These are phyloP conservation scores for Neosilurus mollespiculum DNA, from an alignment of 2,797 vertebrate genomes.

Conservation along the genomic window DNA sequence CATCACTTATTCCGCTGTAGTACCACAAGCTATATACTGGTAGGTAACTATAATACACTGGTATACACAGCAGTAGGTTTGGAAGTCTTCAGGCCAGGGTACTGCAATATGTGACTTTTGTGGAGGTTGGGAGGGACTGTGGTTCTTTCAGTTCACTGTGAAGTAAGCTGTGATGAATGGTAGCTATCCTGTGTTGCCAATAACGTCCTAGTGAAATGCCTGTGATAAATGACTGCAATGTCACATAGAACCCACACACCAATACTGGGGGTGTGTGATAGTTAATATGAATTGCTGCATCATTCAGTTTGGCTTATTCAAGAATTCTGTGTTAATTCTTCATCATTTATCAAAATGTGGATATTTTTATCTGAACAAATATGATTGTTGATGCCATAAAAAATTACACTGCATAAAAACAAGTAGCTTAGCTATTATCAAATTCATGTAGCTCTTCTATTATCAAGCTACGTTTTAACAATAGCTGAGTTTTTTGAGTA, in stretches of 20 bases:
- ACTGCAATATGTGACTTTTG: conserved; percentile 33
- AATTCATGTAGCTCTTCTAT: no score
- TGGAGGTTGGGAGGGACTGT: conserved; percentile 35
- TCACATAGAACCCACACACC: conserved; percentile 45
- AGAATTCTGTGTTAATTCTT: neutral
- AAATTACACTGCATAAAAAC: neutral
- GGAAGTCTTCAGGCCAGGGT: conserved; percentile 3
- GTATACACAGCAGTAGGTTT: neutral
- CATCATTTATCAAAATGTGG: neutral
- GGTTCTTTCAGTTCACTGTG: conserved; percentile 65
- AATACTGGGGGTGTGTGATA: conserved; percentile 58
- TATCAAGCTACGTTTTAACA: neutral
- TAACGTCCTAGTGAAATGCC: conserved; percentile 46
- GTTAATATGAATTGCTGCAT: conserved; percentile 70
- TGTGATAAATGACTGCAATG: conserved; percentile 60
- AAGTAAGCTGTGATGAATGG: conserved; percentile 68
- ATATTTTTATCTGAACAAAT: neutral
- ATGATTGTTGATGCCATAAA: neutral
- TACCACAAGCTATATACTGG: neutral
- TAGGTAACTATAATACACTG: neutral
- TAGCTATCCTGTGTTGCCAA: conserved; percentile 61
- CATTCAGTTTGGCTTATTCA: neutral
- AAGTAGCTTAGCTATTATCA: no score
- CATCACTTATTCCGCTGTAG: neutral
- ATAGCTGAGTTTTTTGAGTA: neutral